Evolutionary conservation across 2,113 vertebrate species (phyloP), one percentile per base, ranked within the genome.

Genomic region (Rhea pennata): DNA sequence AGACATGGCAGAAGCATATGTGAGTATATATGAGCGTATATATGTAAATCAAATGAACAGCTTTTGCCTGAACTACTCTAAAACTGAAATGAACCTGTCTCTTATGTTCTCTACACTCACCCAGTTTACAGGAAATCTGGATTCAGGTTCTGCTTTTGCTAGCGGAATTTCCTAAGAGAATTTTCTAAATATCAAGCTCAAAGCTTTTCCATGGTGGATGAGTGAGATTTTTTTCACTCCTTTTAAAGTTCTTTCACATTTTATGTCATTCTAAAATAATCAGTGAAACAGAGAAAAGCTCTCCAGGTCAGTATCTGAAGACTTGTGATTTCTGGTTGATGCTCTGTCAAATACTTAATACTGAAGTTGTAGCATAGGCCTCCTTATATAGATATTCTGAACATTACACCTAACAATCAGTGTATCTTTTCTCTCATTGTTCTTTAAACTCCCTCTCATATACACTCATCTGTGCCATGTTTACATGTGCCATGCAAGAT

Each of bases 361-460:
- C 26, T 73, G 59, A 83, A 83, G 13, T 13, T 69, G 10, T 13
- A 50, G 10, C 44, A 64, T 17, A 6, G 33, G 24, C 6, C 7
- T 81, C 61, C 40, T 67, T 44, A 23, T 6, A 24, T 33, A 8
- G 23, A 2, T 56, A 23, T 66, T 78, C n/a, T 61, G 56, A 91
- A 71, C 70, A 88, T 15, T 15, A 19, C 8, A 2, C 4, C 10
- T 66, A 22, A 58, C 58, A 29, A 0, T 0, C 3, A 0, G 0
- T 20, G 3, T 64, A 3, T 73, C 27, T 51, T 71, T 79, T 27
- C 21, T 80, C 40, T 40, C 42, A 16, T 74, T 2, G 0, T 48
- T 67, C 51, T 56, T 23, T 4, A 1, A 64, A 71, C 20, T 40
- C 26, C 0, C 0, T 51, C 65, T 23, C 23, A 39, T 46, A n/a